Conservation (phyloP, 2,797 vertebrate species). For the Acrossocheilus wenchowensis region DNA sequence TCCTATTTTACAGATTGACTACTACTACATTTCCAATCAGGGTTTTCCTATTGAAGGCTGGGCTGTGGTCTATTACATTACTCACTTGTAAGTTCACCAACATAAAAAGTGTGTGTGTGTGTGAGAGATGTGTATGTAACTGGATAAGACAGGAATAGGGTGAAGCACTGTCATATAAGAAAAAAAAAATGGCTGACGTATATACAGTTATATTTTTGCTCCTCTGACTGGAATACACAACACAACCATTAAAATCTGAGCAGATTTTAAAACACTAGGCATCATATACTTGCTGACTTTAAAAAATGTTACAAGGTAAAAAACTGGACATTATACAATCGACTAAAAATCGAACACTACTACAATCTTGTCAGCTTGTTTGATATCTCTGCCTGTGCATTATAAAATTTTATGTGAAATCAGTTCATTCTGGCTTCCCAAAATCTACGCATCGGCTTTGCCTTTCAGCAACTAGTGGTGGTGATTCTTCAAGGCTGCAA, state of each 20-base stretch:
- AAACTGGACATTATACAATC: not conserved
- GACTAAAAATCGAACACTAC: not conserved
- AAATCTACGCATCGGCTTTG: not conserved
- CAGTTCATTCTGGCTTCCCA: not conserved
- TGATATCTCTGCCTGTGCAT: not conserved
- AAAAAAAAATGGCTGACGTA: not conserved
- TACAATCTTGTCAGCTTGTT: not conserved
- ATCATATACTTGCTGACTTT: not conserved
- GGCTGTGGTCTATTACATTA: slow-evolving; percentile 92
- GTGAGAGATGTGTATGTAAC: not conserved
- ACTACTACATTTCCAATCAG: slow-evolving; percentile 88
- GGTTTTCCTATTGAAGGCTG: slow-evolving; percentile 88
- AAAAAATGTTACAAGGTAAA: not conserved
- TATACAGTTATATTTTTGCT: not conserved
- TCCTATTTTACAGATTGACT: slow-evolving; percentile 82
- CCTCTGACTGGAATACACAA: not conserved
- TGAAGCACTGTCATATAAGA: not conserved
- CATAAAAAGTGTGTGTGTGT: not conserved
- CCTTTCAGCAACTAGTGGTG: not conserved
- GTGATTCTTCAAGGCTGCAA: not conserved
- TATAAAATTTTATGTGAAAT: not conserved
- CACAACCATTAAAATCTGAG: not conserved
- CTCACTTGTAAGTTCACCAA: slow-evolving; percentile 81
- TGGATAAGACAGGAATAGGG: not conserved
- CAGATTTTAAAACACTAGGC: not conserved